Base-by-base conservation (phyloP, 92 coral and sea anemone species). In the Bergia puertoricense region DNA sequence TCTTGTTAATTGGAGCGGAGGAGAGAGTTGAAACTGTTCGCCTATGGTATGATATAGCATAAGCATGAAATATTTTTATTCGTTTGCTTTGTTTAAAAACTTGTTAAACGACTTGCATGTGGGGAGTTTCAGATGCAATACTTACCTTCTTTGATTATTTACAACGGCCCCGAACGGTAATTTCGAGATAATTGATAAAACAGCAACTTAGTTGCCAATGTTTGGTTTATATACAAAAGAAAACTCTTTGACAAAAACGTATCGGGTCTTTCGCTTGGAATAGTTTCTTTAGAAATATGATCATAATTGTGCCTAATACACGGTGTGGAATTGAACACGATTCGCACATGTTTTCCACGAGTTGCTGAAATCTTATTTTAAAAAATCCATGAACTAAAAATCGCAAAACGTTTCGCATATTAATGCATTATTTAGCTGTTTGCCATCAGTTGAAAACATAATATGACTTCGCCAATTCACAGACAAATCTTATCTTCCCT, bases 161-260 rank as follows among this genome's bases (percentile, higher is more conserved):
- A 75, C 54, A 75, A 6, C 42, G 36, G 78, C 78, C 42, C 7
- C n/a, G 13, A 74, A 74, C 9, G 15, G 36, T n/a, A 76, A 76
- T 40, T 40, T 76, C 80, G 30, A 41, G 46, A 39, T 37, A 20
- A 72, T 5, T 18, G 69, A 16, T 3, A 62, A 18, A 72, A 39
- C 44, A 72, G 44, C 76, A 8, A 72, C 42, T 72, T 18, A 76
- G 80, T 74, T 76, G 80, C 80, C 51, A 76, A 41, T 41, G 54
- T 6, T 45, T 76, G 79, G 50, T 9, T 13, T 74, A 72, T 72
- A 10, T 72, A 37, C 42, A 72, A 72, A 72, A 72, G 42, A 37
- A 30, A 68, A 36, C 37, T 36, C n/a, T 11, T 37, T 36, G 4
- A 68, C 40, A n/a, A 72, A 69, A 5, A 74, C n/a, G n/a, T 13